A percentile compares a stretch with the other conserved stretches of the same genome.
Evolutionary conservation across 2,888 invertebrate species (phyloP).

Genomic region (Conomelus anceps): DNA sequence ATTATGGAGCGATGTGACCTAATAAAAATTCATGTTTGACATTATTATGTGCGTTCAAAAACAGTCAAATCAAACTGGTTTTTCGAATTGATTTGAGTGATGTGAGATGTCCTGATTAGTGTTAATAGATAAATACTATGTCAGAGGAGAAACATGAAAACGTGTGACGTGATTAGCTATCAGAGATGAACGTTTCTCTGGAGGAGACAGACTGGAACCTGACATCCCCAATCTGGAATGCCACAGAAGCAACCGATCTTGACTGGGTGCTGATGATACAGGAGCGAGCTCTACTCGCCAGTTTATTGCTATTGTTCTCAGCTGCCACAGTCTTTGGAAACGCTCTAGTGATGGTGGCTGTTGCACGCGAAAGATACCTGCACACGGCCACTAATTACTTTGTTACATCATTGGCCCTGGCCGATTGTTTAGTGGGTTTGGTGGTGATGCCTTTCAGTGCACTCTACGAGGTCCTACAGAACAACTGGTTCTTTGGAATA

Average conservation of each 20-base stretch:
- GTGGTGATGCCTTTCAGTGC: conserved; percentile 98
- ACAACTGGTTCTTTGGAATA: conserved; percentile 91
- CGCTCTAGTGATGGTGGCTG: conserved; percentile 87
- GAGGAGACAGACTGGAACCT: conserved; percentile 19
- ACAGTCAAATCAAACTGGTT: background rate
- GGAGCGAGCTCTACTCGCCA: conserved; percentile 69
- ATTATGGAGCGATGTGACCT: too few species aligned
- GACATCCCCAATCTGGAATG: conserved; percentile 32
- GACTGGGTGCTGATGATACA: conserved; percentile 51
- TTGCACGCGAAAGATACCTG: conserved; percentile 84
- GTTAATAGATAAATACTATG: too few species aligned
- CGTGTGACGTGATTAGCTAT: background rate
- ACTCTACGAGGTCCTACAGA: conserved; percentile 78
- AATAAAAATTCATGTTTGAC: background rate
- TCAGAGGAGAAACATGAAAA: background rate
- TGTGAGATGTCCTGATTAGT: background rate
- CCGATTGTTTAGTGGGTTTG: conserved; percentile 91
- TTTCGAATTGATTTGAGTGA: background rate
- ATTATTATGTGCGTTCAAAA: background rate
- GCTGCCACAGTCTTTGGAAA: conserved; percentile 93
- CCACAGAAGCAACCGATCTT: conserved; percentile 40
- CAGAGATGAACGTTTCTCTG: conserved; percentile 15
- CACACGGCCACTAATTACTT: conserved; percentile 97
- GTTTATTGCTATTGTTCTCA: conserved; percentile 78
- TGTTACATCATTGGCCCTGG: conserved; percentile 92